Evolutionary conservation across 2,113 vertebrate species (phyloP).

Genomic region (Odobenus rosmarus): DNA sequence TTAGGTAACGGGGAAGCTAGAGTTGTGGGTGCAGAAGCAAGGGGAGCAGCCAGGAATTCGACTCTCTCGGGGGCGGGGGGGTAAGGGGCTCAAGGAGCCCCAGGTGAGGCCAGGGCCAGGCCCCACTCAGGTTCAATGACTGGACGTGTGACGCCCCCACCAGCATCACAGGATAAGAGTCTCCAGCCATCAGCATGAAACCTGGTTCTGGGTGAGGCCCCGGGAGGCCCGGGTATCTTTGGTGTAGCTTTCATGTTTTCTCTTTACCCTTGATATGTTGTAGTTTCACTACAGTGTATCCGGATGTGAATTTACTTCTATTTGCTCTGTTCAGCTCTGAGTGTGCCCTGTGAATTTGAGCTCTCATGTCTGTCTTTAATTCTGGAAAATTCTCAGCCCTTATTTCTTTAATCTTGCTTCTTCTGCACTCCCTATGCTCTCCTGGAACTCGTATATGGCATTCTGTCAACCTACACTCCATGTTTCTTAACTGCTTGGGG

Average conservation of each 20-base stretch:
- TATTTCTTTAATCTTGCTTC: constrained; percentile 58
- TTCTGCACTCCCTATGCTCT: background rate
- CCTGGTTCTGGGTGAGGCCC: background rate
- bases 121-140: background rate
- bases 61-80: background rate
- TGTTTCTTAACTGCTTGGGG: background rate
- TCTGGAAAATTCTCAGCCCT: constrained; percentile 26
- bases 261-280: background rate
- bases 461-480: background rate
- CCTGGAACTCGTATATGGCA: background rate
- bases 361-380: background rate
- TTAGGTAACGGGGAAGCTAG: background rate
- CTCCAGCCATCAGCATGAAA: background rate
- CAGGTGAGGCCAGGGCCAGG: background rate
- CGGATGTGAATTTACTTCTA: constrained; percentile 37
- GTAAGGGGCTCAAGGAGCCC: background rate
- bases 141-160: no score
- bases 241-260: background rate
- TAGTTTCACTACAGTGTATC: background rate
- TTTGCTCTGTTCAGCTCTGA: constrained; percentile 42
- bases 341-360: constrained; percentile 26
- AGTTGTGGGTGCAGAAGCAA: background rate
- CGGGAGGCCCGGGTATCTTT: background rate
- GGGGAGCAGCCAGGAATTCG: background rate
- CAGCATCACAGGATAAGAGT: background rate